Percentiles rank a stretch among this genome's conserved stretches.
Conservation (phyloP, 2,113 vertebrate genomes). For the Dinomys branickii region DNA sequence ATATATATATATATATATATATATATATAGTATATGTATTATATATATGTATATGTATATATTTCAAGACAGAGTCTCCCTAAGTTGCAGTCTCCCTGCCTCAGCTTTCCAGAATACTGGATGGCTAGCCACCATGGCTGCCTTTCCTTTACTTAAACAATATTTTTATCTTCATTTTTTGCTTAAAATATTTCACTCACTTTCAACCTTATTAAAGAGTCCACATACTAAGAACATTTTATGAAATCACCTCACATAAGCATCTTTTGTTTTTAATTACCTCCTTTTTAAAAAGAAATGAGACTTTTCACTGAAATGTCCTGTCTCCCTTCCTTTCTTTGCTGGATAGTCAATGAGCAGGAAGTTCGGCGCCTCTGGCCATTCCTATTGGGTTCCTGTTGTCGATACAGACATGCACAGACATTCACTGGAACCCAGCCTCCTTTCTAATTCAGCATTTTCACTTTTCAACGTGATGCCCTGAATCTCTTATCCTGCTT, state of each 20-base stretch:
- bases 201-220: slow-evolving; percentile 1
- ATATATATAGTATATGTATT: neutral
- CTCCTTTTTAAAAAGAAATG: neutral
- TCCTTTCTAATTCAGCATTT: neutral
- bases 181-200: neutral
- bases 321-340: neutral
- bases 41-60: neutral
- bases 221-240: neutral
- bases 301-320: neutral
- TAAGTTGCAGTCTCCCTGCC: neutral
- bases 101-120: neutral
- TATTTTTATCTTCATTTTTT: neutral
- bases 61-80: neutral
- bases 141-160: neutral
- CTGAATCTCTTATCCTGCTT: neutral
- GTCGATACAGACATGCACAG: neutral
- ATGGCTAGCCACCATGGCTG: neutral
- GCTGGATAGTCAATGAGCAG: neutral
- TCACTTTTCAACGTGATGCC: neutral
- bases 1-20: too few species aligned
- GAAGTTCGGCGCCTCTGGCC: neutral
- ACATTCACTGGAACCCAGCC: neutral
- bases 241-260: neutral
- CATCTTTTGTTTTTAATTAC: neutral
- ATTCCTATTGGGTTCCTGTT: neutral